Conservation (phyloP, 2,888 invertebrate genomes). For the Brachypterus glaber region DNA sequence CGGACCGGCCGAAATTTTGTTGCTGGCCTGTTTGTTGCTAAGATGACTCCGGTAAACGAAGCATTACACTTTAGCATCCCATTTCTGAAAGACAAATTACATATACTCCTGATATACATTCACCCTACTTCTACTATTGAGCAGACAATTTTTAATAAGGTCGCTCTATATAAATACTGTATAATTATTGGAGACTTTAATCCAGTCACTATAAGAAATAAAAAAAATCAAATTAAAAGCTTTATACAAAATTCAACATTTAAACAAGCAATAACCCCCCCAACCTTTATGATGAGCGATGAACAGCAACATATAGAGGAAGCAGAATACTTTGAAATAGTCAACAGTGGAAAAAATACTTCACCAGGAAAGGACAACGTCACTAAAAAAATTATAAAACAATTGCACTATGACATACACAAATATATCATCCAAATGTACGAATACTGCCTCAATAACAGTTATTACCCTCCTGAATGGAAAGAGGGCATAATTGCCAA, state of each 20-base stretch:
- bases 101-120: conserved; percentile 3
- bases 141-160: conserved; percentile 6
- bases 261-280: not conserved
- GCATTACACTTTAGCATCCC: not conserved
- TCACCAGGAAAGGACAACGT: too few species aligned
- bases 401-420: conserved; percentile 2
- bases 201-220: too few species aligned
- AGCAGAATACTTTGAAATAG: too few species aligned
- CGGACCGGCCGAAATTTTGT: too few species aligned
- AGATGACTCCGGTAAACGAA: too few species aligned
- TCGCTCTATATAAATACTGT: too few species aligned
- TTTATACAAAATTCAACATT: not conserved
- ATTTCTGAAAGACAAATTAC: not conserved
- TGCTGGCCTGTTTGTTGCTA: too few species aligned
- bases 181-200: too few species aligned
- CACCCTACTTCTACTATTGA: conserved; percentile 2
- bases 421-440: not conserved
- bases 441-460: not conserved
- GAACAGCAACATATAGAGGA: not conserved
- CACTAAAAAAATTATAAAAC: not conserved
- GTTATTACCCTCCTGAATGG: not conserved
- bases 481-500: not conserved
- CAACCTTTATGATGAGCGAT: conserved; percentile 4
- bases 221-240: too few species aligned
- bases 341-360: too few species aligned